These are phyloP conservation scores for Chitala chitala DNA, from an alignment of 2,113 vertebrate genomes.

Conservation along the genomic window DNA sequence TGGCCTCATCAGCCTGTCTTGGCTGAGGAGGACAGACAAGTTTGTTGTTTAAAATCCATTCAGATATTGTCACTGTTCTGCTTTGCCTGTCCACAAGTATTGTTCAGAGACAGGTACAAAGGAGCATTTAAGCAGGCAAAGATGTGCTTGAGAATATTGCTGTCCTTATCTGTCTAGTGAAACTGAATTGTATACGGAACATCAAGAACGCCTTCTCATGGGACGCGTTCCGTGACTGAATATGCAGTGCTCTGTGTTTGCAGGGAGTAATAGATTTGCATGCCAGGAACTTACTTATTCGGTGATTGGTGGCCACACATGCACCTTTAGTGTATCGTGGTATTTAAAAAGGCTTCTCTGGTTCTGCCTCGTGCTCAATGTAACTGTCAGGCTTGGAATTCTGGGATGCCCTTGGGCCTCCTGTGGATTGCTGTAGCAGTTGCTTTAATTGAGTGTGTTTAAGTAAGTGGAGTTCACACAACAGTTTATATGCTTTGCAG, in stretches of 20 bases:
- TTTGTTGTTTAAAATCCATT: background rate
- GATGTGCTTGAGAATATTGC: background rate
- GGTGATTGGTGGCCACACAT: background rate
- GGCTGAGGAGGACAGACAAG: conserved; percentile 25
- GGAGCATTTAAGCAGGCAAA: background rate
- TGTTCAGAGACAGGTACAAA: no score
- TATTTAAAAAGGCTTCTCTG: background rate
- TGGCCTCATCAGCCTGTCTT: conserved; percentile 23
- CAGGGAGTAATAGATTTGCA: background rate
- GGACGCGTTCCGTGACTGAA: no score
- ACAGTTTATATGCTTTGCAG: background rate
- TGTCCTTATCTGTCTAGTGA: no score
- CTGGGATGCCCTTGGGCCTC: background rate
- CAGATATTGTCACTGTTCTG: background rate
- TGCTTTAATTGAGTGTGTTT: conserved; percentile 21
- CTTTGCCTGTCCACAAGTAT: background rate
- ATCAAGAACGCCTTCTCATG: no score
- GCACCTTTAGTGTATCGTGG: background rate
- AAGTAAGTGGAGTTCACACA: background rate
- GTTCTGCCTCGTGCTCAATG: background rate
- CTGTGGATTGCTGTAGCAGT: background rate
- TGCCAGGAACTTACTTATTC: background rate
- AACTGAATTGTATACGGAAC: no score
- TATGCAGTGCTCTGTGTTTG: no score
- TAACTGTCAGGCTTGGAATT: background rate